Evolutionary conservation across 2,113 vertebrate genomes (phyloP).

Genomic region (Phyllostomus hastatus): DNA sequence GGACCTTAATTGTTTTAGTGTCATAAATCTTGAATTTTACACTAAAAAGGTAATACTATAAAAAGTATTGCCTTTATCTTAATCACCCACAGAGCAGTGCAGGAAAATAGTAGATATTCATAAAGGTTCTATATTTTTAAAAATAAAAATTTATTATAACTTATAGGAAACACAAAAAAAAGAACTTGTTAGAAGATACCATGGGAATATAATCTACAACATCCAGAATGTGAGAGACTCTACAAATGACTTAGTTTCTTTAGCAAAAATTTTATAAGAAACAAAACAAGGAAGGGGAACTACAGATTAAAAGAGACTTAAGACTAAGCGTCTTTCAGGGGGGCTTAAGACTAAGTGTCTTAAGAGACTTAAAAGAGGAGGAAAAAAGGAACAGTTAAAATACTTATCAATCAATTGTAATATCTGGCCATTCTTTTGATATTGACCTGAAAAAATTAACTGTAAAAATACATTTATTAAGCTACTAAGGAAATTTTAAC

Average conservation of each 20-base stretch:
- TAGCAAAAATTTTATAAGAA: not conserved
- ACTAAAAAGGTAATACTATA: not conserved
- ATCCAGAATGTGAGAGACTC: not conserved
- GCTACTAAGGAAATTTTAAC: not conserved
- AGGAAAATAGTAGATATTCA: not conserved
- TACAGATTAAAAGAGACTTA: not conserved
- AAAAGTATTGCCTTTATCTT: not conserved
- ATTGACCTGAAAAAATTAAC: not conserved
- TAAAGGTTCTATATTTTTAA: not conserved
- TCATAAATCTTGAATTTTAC: not conserved
- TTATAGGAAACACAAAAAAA: not conserved
- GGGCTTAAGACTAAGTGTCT: not conserved
- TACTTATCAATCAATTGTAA: not conserved
- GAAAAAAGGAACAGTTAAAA: not conserved
- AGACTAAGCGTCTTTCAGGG: not conserved
- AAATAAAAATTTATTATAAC: not conserved
- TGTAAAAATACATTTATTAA: not conserved
- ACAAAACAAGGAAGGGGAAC: not conserved
- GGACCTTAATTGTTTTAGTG: not conserved
- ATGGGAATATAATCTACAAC: not conserved
- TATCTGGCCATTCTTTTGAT: not conserved
- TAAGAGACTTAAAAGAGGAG: no score
- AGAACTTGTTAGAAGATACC: not conserved
- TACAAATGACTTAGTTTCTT: not conserved
- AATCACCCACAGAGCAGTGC: not conserved